Base-by-base conservation (phyloP, 2,888 invertebrate genomes). In the Diarsia mendica region DNA sequence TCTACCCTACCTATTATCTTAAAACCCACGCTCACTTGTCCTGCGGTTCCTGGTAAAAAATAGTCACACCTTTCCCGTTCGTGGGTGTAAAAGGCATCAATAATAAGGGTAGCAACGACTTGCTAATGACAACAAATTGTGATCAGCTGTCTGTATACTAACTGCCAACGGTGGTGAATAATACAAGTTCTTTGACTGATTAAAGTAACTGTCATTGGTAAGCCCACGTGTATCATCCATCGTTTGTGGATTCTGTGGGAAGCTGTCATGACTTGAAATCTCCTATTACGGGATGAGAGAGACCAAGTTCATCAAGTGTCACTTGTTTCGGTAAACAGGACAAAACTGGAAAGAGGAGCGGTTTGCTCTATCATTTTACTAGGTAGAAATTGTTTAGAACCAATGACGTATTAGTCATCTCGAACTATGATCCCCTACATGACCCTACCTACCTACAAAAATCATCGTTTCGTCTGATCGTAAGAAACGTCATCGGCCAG, bases 121-220 rank as follows among this genome's bases (percentile, higher is more conserved):
- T 53, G 28, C 13, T 61, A 61, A 79, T 72, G 60, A 66, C 39
- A 39, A 60, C 60, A 53, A 66, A 72, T 49, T 66, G 11, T 73
- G 44, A 44, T 15, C 55, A 60, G 51, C 44, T 46, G 64, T 58
- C 46, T 60, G n/a, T 79, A 44, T 44, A 46, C 44, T 28, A 46
- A 58, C 33, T 39, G 28, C 28, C 39, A 53, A 39, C n/a, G 23
- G 5, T n/a, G 15, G 46, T 49, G 20, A 49, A 55, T 39, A 33
- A 33, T 71, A 49, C 23, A 71, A 33, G 9, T 23, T 51, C 33
- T 46, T 58, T 64, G 51, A 77, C 46, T 20, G 11, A 71, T 44
- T 48, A 79, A 33, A 64, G 20, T 15, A 33, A 8, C 63, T 33
- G 33, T 55, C 49, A 79, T n/a, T 28, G 49, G n/a, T 51, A 11